phyloP scores from a whole-genome alignment of 2,113 vertebrate genomes.

The Struthidea cinerea region DNA sequence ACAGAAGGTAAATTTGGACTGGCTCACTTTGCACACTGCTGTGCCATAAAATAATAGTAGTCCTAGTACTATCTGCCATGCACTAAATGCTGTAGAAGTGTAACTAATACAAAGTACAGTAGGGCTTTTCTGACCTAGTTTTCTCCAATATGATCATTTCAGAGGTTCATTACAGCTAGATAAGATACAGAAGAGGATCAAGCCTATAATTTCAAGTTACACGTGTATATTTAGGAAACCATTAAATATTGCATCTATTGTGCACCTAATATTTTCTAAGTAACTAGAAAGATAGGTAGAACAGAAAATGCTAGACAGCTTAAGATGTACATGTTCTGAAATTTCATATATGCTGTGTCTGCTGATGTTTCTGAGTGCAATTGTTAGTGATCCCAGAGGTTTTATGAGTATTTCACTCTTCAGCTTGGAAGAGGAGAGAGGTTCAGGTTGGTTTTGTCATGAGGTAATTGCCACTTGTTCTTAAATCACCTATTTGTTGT shows the following conservation, averaged over 20 bases:
- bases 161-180: not conserved
- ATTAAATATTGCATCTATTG: not conserved
- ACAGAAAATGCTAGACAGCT: not conserved
- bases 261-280: not conserved
- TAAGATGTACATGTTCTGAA: not conserved
- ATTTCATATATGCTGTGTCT: not conserved
- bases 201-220: not conserved
- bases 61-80: not conserved
- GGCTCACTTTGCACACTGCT: not conserved
- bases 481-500: not conserved
- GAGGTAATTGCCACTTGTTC: not conserved
- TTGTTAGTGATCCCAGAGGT: not conserved
- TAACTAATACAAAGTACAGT: not conserved
- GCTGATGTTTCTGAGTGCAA: not conserved
- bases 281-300: not conserved
- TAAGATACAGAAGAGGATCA: not conserved
- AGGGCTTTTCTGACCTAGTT: not conserved
- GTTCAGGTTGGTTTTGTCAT: not conserved
- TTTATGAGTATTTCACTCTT: not conserved
- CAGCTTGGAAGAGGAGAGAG: not conserved
- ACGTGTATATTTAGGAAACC: not conserved
- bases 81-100: not conserved
- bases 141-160: not conserved
- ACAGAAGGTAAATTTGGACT: not conserved
- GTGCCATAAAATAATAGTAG: not conserved